phyloP scores from a whole-genome alignment of 92 coral and sea anemone species.

The Siderastrea siderea region DNA sequence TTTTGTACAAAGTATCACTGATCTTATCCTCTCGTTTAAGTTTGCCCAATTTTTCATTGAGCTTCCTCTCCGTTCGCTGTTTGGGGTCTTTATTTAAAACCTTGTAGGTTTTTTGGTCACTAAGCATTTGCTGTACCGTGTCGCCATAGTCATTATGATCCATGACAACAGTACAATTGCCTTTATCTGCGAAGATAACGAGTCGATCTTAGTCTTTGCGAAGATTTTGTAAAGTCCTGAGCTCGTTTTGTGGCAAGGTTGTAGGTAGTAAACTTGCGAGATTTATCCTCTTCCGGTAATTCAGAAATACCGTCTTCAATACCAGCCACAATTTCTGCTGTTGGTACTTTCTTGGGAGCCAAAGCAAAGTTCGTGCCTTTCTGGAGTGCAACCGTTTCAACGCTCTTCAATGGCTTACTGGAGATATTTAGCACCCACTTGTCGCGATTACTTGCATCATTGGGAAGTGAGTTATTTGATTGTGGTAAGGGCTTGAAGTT shows the following conservation, averaged over 20 bases:
- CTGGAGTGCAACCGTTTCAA: not conserved
- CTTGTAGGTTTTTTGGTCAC: constrained; percentile 19
- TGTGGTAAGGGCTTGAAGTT: not conserved
- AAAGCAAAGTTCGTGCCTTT: constrained; percentile 20
- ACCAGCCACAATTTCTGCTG: constrained; percentile 16
- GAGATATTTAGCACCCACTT: constrained; percentile 12
- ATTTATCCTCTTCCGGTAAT: not conserved
- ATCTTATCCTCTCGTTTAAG: no score
- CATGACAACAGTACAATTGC: constrained; percentile 13
- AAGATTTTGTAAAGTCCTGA: not conserved
- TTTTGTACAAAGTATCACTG: no score
- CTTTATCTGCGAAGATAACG: not conserved
- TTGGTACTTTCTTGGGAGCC: constrained; percentile 15
- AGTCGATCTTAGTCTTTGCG: constrained; percentile 7
- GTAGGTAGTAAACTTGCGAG: no score
- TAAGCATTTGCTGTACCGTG: constrained; percentile 27
- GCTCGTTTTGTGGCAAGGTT: not conserved
- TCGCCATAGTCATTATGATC: constrained; percentile 25
- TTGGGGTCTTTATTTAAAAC: constrained; percentile 19
- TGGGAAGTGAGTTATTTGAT: not conserved
- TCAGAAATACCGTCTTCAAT: not conserved
- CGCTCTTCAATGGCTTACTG: not conserved
- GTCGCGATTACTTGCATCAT: not conserved
- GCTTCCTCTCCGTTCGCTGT: not conserved
- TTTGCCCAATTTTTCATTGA: not conserved